Evolutionary conservation across 2,113 vertebrate species (phyloP).

Genomic region (Chaetodon trifascialis): DNA sequence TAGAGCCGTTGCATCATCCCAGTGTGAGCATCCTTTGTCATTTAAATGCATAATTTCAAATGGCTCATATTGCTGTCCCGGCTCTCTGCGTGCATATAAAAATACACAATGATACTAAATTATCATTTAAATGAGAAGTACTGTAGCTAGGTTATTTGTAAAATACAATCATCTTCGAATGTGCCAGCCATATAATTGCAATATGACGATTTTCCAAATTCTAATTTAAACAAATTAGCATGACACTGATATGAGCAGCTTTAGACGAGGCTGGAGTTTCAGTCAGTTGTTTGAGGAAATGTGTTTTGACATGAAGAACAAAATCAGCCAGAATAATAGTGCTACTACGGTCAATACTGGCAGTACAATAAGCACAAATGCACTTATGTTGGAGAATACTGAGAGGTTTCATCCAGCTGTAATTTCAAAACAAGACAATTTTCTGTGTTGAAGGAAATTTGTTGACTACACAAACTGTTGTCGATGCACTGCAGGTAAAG

Average conservation of each 20-base stretch:
- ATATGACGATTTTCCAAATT: constrained; percentile 36
- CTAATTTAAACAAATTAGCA: constrained; percentile 46
- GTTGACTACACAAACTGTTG: neutral
- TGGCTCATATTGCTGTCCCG: constrained; percentile 25
- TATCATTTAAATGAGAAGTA: constrained; percentile 68
- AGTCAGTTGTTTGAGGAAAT: constrained; percentile 26
- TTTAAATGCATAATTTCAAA: constrained; percentile 60
- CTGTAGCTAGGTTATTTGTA: constrained; percentile 43
- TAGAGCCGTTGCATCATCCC: constrained; percentile 44
- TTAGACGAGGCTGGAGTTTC: constrained; percentile 12
- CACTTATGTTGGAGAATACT: neutral
- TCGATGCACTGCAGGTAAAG: neutral
- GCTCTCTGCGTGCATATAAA: constrained; percentile 11
- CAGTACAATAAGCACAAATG: neutral
- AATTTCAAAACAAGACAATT: neutral
- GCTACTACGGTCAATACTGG: neutral
- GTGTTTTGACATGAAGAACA: constrained; percentile 12
- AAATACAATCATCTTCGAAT: constrained; percentile 62
- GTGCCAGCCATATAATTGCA: constrained; percentile 47
- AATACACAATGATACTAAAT: constrained; percentile 45
- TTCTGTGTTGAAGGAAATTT: neutral
- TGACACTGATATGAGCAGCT: constrained; percentile 49
- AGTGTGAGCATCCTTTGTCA: constrained; percentile 44
- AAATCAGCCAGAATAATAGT: neutral
- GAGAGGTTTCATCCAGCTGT: neutral